phyloP scores from a whole-genome alignment of 2,888 invertebrate genomes.

The Cremastinae sp. region DNA sequence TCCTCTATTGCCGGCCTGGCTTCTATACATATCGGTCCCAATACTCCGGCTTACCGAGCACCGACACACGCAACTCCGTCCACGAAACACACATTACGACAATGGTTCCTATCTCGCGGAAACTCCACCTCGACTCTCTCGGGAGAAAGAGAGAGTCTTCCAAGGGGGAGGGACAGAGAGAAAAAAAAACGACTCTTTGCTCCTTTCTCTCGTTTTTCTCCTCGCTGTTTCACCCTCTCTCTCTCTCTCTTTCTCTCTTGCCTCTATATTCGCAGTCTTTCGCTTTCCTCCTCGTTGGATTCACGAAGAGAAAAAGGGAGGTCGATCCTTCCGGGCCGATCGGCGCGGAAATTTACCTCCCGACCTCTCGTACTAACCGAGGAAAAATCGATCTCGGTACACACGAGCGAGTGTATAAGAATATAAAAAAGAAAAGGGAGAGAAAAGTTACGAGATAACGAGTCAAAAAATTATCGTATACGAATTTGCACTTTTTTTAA shows the following conservation, averaged over 20 bases:
- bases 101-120: constrained; percentile 19
- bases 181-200: background rate
- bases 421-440: constrained; percentile 53
- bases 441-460: too few relatives aligned
- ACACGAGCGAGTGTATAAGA: constrained; percentile 32
- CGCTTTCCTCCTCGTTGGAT: constrained; percentile 25
- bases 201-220: too few relatives aligned
- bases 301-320: constrained; percentile 1
- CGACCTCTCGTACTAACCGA: constrained; percentile 51
- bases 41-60: constrained; percentile 1
- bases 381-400: constrained; percentile 51
- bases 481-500: background rate
- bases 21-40: constrained; percentile 32
- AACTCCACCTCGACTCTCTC: background rate
- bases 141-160: background rate
- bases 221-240: too few relatives aligned
- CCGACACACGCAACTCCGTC: background rate
- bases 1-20: constrained; percentile 74
- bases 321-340: constrained; percentile 75
- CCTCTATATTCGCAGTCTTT: constrained; percentile 44
- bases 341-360: constrained; percentile 71
- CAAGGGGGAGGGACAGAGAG: background rate
- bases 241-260: constrained; percentile 19
- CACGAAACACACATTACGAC: background rate
- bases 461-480: background rate